A percentile compares a stretch with the other conserved stretches of the same genome.
Conservation (phyloP, 2,113 vertebrate genomes). For the Prolemur simus region DNA sequence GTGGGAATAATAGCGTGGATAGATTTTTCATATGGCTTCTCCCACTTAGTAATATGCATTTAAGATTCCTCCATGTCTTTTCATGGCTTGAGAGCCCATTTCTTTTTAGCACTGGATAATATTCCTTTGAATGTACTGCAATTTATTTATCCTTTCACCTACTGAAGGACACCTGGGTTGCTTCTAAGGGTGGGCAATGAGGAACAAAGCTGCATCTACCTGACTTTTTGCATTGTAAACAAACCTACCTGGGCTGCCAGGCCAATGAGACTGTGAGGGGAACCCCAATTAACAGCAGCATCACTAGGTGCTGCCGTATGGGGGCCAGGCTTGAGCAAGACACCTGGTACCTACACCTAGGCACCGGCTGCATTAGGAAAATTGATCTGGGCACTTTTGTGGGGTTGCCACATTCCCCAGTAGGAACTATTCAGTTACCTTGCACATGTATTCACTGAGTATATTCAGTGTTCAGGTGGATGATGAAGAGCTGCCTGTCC, state of each 20-base stretch:
- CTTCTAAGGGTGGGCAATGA: background rate
- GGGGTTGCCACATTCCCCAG: background rate
- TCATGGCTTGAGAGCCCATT: background rate
- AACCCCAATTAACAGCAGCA: background rate
- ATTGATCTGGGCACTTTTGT: background rate
- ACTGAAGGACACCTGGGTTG: background rate
- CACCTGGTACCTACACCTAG: background rate
- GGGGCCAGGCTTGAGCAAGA: background rate
- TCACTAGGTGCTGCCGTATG: background rate
- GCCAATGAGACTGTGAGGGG: background rate
- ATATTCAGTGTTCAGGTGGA: background rate
- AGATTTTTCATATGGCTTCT: background rate
- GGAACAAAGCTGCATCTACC: background rate
- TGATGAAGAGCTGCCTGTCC: background rate
- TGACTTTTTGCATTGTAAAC: background rate
- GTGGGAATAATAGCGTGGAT: background rate
- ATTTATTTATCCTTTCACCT: background rate
- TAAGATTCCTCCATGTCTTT: background rate
- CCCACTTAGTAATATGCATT: background rate
- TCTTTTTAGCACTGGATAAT: background rate
- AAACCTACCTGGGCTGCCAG: background rate
- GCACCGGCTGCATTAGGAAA: background rate
- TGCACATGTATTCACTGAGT: background rate
- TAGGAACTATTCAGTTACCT: background rate
- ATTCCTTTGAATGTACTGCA: background rate